A percentile compares a stretch with the other conserved stretches of the same genome.
phyloP scores from a whole-genome alignment of 2,888 invertebrate species.

The Notocelia uddmanniana region DNA sequence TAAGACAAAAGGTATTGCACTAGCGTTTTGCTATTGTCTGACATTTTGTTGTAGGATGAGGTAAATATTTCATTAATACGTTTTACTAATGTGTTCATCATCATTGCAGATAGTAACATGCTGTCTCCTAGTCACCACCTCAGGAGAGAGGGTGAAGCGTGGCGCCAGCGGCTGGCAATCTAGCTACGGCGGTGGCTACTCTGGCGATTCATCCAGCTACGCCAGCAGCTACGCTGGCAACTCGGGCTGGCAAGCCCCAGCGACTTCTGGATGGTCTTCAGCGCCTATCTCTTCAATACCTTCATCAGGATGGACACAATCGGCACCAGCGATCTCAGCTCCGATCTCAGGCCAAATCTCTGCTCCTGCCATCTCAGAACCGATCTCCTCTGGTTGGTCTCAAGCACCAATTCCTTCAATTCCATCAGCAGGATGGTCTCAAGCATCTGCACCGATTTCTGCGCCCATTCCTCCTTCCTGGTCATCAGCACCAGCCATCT shows the following conservation, averaged over 20 bases:
- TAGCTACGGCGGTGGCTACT: slow-evolving; percentile 28
- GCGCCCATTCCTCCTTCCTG: too few relatives aligned
- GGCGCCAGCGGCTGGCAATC: slow-evolving; percentile 35
- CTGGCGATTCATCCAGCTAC: slow-evolving; percentile 32
- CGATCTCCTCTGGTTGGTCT: slow-evolving; percentile 12
- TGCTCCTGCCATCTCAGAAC: slow-evolving; percentile 6
- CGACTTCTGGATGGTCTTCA: neutral
- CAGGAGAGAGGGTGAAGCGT: slow-evolving; percentile 34
- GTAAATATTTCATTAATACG: neutral
- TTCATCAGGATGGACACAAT: slow-evolving; percentile 11
- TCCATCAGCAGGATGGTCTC: too few relatives aligned
- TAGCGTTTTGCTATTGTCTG: too few relatives aligned
- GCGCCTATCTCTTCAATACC: slow-evolving; percentile 1
- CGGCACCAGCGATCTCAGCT: slow-evolving; percentile 2
- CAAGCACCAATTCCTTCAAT: neutral
- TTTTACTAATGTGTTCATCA: neutral
- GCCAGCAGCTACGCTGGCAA: slow-evolving; percentile 36
- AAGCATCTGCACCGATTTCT: too few relatives aligned
- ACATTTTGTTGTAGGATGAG: too few relatives aligned
- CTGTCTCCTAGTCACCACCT: slow-evolving; percentile 17
- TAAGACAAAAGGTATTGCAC: too few relatives aligned
- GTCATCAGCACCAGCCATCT: neutral
- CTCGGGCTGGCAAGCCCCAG: slow-evolving; percentile 1
- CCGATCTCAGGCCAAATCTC: neutral
- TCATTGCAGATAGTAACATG: slow-evolving; percentile 39